These are phyloP conservation scores for Lycophotia porphyrea DNA, from an alignment of 2,888 invertebrate species.

Conservation along the genomic window DNA sequence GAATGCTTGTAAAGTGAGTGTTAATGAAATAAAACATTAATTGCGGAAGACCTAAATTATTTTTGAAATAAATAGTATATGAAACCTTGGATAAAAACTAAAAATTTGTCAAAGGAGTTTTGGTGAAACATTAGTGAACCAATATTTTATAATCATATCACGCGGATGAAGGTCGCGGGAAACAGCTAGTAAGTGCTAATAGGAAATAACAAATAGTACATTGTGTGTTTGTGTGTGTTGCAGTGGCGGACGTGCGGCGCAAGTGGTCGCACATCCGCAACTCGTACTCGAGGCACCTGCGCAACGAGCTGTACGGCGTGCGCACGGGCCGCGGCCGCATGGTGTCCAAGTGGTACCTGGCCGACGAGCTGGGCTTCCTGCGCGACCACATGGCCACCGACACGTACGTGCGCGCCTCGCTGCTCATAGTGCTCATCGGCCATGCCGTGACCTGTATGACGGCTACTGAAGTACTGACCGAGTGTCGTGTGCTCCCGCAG, in stretches of 20 bases:
- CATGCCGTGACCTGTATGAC: neutral
- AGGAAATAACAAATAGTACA: too few species aligned
- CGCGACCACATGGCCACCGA: slow-evolving; percentile 88
- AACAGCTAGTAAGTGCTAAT: too few species aligned
- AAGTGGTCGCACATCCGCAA: slow-evolving; percentile 89
- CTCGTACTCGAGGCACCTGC: slow-evolving; percentile 88
- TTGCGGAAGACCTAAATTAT: too few species aligned
- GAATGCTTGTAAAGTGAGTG: too few species aligned
- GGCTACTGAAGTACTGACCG: neutral
- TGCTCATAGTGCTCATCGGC: neutral
- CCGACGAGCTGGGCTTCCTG: slow-evolving; percentile 86
- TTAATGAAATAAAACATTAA: too few species aligned
- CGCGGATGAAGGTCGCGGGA: too few species aligned
- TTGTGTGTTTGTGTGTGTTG: slow-evolving; percentile 32
- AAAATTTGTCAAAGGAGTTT: too few species aligned
- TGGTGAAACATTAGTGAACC: too few species aligned
- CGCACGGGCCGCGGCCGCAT: slow-evolving; percentile 86
- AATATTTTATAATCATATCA: too few species aligned
- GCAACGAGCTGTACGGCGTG: slow-evolving; percentile 87
- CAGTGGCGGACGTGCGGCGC: slow-evolving; percentile 86
- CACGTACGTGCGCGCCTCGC: slow-evolving; percentile 68
- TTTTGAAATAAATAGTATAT: too few species aligned
- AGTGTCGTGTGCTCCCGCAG: slow-evolving; percentile 60
- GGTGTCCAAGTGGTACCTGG: slow-evolving; percentile 87
- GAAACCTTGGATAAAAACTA: too few species aligned